Evolutionary conservation across 2,113 vertebrate species (phyloP), one percentile per base, ranked within the genome.

Genomic region (Centropus unirufus): DNA sequence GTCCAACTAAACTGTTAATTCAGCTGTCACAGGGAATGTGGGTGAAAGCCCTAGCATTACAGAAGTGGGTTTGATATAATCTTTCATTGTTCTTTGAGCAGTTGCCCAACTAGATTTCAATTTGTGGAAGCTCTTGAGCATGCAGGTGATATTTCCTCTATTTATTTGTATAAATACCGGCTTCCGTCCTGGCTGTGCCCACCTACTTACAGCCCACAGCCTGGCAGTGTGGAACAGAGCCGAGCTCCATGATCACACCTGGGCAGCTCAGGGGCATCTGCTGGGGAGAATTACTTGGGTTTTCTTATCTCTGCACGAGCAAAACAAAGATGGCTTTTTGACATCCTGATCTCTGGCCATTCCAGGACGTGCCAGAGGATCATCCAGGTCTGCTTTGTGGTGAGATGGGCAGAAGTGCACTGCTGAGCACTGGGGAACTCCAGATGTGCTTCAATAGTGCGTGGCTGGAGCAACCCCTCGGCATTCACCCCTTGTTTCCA

Each of bases 361-460:
- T 6, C 44, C 63, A 42, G 57, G 44, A 6, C 21, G 4, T 58
- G 4, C 20, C 29, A 17, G 40, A 20, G 32, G 26, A 44, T 54
- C 23, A 1, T 42, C 4, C 0, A 5, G 27, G 14, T 24, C 7
- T 75, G 70, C 22, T 6, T 4, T 47, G 81, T 44, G 47, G 21
- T 49, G 18, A 34, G 42, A 22, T 42, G 72, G 14, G 34, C 14
- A 15, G 62, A 17, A 59, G 42, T 47, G 5, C 18, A 29, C 54
- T 1, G 46, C 20, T 4, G 26, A 62, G 46, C 26, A 7, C 24
- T 39, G 14, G 26, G 34, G 23, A 62, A 0, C 55, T 74, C 73
- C 0, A 23, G 51, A 11, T 24, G 73, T 36, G 26, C 3, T 1
- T 14, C 23, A 26, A 15, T 8, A 15, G 32, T 39, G 39, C 0